Base-by-base conservation (phyloP, 2,888 invertebrate species). In the Alsophila aescularia region DNA sequence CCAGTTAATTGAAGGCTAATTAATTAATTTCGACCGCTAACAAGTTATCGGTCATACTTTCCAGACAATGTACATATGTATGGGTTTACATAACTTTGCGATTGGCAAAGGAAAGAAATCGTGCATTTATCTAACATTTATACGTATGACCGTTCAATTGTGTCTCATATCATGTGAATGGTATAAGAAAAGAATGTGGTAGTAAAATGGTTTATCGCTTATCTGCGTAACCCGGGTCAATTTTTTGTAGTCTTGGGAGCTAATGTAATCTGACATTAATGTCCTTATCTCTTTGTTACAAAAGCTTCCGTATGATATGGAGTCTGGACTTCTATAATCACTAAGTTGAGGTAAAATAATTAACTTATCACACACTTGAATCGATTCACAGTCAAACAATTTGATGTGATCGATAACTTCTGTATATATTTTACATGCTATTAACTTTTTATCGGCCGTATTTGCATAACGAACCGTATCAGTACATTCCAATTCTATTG, bases 51-150 rank as follows among this genome's bases (percentile, higher is more conserved):
- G 29, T 52, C 62, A 7, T 24, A 8, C 24, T 62, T 60, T 12
- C 24, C 47, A 36, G 34, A 41, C 27, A 49, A 34, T 36, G 7
- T 34, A 37, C 1, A 10, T 18, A 31, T 24, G 9, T 14, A 48
- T 36, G 8, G 21, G 14, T 42, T 47, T 40, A 49, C 49, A 62
- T 73, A 76, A 77, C 54, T 36, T 10, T 44, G 55, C 12, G 31
- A 55, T 62, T 60, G 52, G 56, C 71, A 81, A 72, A 79, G 73
- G 78, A 79, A 77, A 79, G 73, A 79, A 79, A 77, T 75, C 76
- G 71, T 61, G 62, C 32, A 35, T 41, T 41, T 36, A 36, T 50
- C 21, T 35, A 13, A 34, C 6, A 8, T 36, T 15, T 16, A 12
- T 10, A 15, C 24, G 13, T 13, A 15, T 40, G 15, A 10, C 16